Evolutionary conservation across 2,888 invertebrate genomes (phyloP).

Genomic region (Hirudinaria manillensis): DNA sequence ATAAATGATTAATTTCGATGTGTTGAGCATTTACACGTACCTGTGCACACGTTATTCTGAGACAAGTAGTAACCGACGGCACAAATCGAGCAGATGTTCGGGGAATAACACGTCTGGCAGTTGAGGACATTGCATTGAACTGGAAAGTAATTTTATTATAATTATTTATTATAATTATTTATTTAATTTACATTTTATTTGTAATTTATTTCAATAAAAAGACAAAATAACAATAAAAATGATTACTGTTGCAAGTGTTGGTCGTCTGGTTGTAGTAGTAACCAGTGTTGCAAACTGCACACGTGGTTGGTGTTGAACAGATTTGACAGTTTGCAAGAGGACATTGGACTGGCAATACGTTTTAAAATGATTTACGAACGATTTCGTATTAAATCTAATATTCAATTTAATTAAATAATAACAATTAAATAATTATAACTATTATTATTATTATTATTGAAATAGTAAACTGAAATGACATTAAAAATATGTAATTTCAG

Average conservation of each 20-base stretch:
- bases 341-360: neutral
- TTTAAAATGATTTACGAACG: no score
- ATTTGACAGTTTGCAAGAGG: slow-evolving; percentile 19
- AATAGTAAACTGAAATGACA: no score
- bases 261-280: neutral
- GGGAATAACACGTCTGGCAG: slow-evolving; percentile 19
- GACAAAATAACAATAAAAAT: neutral
- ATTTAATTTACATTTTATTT: no score
- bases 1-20: no score
- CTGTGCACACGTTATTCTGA: slow-evolving; percentile 14
- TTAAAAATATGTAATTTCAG: no score
- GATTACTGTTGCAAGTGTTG: neutral
- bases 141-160: neutral
- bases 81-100: slow-evolving; percentile 7
- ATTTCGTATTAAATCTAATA: no score
- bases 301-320: neutral
- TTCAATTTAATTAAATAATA: no score
- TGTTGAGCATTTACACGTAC: neutral
- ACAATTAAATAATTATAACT: no score
- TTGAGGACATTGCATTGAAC: slow-evolving; percentile 27
- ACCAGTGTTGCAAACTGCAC: neutral
- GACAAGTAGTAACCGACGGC: slow-evolving; percentile 10
- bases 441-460: no score
- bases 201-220: neutral
- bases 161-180: no score